A percentile compares a stretch with the other conserved stretches of the same genome.
Evolutionary conservation across 2,797 vertebrate species (phyloP).

Genomic region (Pseudochirops corinnae): DNA sequence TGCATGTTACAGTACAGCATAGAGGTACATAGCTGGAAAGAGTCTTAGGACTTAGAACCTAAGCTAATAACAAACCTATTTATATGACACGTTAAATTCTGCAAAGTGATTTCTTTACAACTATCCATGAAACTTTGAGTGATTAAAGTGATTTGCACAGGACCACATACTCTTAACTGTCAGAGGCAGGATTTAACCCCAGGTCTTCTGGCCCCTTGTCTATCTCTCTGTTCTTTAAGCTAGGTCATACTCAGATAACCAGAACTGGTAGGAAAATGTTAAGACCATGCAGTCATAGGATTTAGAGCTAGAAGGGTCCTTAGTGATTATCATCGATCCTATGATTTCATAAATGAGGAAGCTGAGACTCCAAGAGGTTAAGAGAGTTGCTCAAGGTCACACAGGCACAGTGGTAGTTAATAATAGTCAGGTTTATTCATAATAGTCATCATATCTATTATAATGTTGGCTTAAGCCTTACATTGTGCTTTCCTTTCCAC

Average conservation of each 20-base stretch:
- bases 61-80: background rate
- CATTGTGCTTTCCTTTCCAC: background rate
- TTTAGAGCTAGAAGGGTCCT: background rate
- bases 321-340: background rate
- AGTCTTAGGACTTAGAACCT: background rate
- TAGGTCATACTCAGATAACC: background rate
- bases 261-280: slow-evolving; percentile 11
- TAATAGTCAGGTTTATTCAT: background rate
- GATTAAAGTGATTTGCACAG: background rate
- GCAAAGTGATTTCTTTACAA: background rate
- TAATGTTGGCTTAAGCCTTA: background rate
- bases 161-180: background rate
- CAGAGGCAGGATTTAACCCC: background rate
- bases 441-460: background rate
- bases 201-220: background rate
- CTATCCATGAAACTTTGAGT: background rate
- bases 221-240: background rate
- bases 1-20: background rate
- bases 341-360: slow-evolving; percentile 30
- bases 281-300: background rate
- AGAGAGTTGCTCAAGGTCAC: slow-evolving; percentile 1
- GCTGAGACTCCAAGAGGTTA: background rate
- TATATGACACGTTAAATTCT: background rate
- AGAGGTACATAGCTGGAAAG: background rate
- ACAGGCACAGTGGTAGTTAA: background rate